Evolutionary conservation across 2,797 vertebrate genomes (phyloP), one percentile per base, ranked within the genome.

Genomic region (Bradypodion pumilum): DNA sequence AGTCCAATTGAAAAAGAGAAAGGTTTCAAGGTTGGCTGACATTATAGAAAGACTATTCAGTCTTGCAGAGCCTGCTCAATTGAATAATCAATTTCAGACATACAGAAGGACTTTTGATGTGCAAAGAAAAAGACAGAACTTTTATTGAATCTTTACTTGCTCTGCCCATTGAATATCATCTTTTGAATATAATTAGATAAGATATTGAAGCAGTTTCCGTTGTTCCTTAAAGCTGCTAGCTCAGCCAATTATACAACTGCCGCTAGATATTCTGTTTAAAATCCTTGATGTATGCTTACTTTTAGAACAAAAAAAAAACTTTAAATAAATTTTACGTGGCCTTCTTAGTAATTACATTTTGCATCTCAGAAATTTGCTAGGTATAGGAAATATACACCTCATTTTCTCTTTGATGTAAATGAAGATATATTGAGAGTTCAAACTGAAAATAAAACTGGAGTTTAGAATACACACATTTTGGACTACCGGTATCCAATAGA

Each of bases 111-210:
- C 6, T 70, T 60, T 76, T 62, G 1, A 29, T 29, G 19, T 59
- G 59, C 52, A n/a, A 29, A 83, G 87, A 87, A 84, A 42, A 19
- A 2, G 78, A 80, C 73, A 46, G 79, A n/a, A 10, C 19, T 62
- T 84, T 52, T 60, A 78, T 80, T 42, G 74, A 72, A 77, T 84
- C 25, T 74, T 16, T 8, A 78, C 86, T 88, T 56, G 86, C 56
- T 60, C 81, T 84, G 77, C 82, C 35, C 78, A 76, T 49, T 37
- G 15, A 81, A 74, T 59, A 80, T 23, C 75, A 85, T 85, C 52
- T 76, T 85, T 81, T 70, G 84, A 85, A 85, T 85, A 62, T 59
- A 77, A 77, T 70, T 81, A 85, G 79, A 81, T 60, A 81, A 86
- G 82, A 82, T 87, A 73, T 13, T 44, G 27, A 84, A 60, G 79